Evolutionary conservation across 2,797 vertebrate genomes (phyloP).

Genomic region (Lophotriccus pileatus): DNA sequence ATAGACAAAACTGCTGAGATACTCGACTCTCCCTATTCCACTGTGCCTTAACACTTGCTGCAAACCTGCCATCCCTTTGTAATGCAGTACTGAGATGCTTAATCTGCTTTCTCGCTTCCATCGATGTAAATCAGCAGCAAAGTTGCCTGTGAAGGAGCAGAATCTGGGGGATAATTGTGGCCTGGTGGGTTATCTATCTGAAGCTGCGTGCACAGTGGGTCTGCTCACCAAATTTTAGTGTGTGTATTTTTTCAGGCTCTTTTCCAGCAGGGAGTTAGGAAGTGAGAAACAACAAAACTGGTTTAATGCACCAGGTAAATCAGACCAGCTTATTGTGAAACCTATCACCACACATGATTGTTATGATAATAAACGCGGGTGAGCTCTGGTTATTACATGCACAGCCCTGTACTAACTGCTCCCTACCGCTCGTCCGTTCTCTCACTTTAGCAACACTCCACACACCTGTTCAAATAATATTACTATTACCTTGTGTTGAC

Average conservation of each 20-base stretch:
- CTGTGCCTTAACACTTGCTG: background rate
- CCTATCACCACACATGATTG: conserved; percentile 5
- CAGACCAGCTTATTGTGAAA: conserved; percentile 42
- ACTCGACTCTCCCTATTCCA: background rate
- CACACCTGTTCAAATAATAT: conserved; percentile 82
- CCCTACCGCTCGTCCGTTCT: conserved; percentile 48
- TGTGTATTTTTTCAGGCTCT: rapidly evolving
- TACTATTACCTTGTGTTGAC: conserved; percentile 72
- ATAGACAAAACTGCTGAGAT: background rate
- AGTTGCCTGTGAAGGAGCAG: background rate
- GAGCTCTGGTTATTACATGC: conserved; percentile 66
- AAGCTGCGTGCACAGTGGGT: background rate
- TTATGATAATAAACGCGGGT: conserved; percentile 54
- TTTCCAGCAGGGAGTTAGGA: background rate
- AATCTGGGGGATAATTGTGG: background rate
- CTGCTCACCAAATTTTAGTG: background rate
- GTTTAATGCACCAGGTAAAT: conserved; percentile 34
- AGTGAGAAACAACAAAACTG: background rate
- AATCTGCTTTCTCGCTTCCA: background rate
- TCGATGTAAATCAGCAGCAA: background rate
- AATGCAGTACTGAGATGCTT: background rate
- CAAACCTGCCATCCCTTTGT: conserved; percentile 20
- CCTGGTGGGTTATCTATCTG: background rate
- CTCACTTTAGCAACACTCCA: conserved; percentile 73
- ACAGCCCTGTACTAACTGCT: conserved; percentile 69